A percentile compares a stretch with the other conserved stretches of the same genome.
Evolutionary conservation across 2,888 invertebrate species (phyloP).

Genomic region (Tuta absoluta): DNA sequence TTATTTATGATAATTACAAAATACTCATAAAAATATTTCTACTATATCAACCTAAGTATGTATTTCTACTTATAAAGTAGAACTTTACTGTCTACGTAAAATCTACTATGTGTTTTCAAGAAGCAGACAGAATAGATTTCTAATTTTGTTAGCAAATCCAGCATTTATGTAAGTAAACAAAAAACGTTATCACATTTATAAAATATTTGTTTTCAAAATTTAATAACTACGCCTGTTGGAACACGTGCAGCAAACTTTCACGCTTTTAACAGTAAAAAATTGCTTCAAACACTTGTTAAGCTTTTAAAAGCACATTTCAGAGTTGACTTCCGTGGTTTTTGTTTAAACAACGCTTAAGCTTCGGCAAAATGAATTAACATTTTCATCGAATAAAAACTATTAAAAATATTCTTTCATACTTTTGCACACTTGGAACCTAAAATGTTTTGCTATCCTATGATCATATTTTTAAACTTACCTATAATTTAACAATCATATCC

Average conservation of each 20-base stretch:
- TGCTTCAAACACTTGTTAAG: not conserved
- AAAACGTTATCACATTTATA: conserved; percentile 5
- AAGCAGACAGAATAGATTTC: not conserved
- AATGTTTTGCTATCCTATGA: no score
- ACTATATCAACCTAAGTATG: no score
- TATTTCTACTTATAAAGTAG: no score
- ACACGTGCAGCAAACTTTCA: conserved; percentile 26
- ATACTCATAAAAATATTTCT: no score
- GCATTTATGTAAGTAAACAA: not conserved
- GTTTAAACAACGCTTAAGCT: conserved; percentile 1
- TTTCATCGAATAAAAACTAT: conserved; percentile 5
- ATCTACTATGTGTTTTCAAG: no score
- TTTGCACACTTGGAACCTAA: not conserved
- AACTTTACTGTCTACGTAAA: no score
- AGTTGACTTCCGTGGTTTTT: not conserved
- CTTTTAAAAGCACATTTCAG: conserved; percentile 4
- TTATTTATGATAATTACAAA: no score
- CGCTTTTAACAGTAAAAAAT: conserved; percentile 23
- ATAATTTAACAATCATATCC: no score
- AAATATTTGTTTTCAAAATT: conserved; percentile 37
- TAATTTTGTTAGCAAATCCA: not conserved
- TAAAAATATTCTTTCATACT: not conserved
- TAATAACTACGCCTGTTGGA: conserved; percentile 36
- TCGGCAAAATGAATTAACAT: conserved; percentile 15
- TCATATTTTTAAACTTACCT: no score